Base-by-base conservation (phyloP, 2,113 vertebrate species). In the Toxostoma redivivum region DNA sequence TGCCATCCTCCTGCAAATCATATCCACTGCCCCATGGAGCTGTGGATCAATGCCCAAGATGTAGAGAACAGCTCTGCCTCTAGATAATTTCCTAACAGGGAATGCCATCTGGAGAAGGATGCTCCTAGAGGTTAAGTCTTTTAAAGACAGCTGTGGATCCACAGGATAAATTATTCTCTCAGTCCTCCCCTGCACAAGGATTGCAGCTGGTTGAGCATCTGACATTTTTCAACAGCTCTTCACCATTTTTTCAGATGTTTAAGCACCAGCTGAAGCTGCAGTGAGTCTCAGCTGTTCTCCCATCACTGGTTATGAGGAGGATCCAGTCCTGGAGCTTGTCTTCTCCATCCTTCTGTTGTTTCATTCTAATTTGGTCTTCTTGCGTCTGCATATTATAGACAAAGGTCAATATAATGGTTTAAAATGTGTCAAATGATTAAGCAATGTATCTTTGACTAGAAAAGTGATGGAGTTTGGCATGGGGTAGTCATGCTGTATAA, bases 131-230 rank as follows among this genome's bases (percentile, higher is more conserved):
- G 11, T 65, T 35, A 69, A 44, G 5, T 65, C 40, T 69, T 65
- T 58, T 77, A 45, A 57, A 44, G 15, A 7, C n/a, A 91, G n/a
- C 45, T 89, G 51, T 78, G 69, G 20, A 61, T 56, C 56, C 44
- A 37, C 13, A 45, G 57, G 11, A 37, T 22, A 57, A 65, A 66
- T 73, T 38, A 57, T 7, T 14, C 10, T 27, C 24, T 70, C 25
- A 48, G 0, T 22, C 45, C 38, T 83, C 23, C 21, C 24, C 21
- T 17, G 30, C 17, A 31, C 0, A 0, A 76, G 11, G 38, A 47
- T 16, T 72, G 50, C n/a, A 53, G 67, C 25, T 60, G 45, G 17
- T 17, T 65, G 37, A 64, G 18, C 23, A 72, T 25, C 30, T 64
- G 20, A 15, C 0, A 1, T 57, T 91, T 42, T 66, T 78, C 54